Percentiles rank a stretch among this genome's conserved stretches.
Evolutionary conservation across 2,113 vertebrate species (phyloP).

Genomic region (Nestor notabilis): DNA sequence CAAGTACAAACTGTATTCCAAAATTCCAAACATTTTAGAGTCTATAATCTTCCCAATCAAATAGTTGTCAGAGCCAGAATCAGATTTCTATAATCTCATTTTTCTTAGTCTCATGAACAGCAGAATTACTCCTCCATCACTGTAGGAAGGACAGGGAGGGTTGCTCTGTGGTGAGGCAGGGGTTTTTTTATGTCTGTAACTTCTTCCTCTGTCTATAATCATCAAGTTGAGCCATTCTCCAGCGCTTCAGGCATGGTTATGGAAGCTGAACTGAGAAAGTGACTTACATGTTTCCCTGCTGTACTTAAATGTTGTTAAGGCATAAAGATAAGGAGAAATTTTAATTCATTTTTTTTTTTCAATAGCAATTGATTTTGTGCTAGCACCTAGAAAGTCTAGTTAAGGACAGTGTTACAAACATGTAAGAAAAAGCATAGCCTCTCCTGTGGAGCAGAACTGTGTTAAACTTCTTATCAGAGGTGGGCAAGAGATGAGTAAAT

Average conservation of each 20-base stretch:
- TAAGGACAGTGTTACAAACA: background rate
- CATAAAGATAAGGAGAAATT: background rate
- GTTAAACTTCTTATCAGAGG: background rate
- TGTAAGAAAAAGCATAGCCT: background rate
- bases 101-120: background rate
- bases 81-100: slow-evolving; percentile 20
- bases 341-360: background rate
- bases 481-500: background rate
- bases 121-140: background rate
- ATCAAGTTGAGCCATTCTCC: background rate
- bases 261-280: background rate
- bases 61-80: slow-evolving; percentile 28
- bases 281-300: background rate
- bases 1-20: slow-evolving; percentile 3
- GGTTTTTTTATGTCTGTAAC: fast-evolving
- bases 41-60: slow-evolving; percentile 27
- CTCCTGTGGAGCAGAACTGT: background rate
- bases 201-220: background rate
- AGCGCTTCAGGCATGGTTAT: background rate
- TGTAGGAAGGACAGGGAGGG: background rate
- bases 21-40: slow-evolving; percentile 44
- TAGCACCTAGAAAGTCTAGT: background rate
- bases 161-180: background rate
- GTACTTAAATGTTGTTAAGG: background rate
- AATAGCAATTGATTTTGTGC: background rate